Conservation (phyloP, 2,797 vertebrate genomes). For the Linurgus olivaceus region DNA sequence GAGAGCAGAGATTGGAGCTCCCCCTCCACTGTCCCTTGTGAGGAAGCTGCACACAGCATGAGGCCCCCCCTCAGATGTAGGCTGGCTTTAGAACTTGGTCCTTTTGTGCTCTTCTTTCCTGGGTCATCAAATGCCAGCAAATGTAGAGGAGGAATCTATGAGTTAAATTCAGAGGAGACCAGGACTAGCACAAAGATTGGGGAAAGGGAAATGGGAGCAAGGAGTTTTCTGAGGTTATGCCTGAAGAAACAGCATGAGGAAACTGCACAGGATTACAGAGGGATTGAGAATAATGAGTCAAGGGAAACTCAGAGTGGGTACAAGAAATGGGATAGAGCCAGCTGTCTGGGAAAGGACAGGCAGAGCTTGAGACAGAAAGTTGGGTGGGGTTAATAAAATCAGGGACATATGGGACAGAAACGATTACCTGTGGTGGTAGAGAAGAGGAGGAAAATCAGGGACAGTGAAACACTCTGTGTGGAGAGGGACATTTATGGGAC, state of each 20-base stretch:
- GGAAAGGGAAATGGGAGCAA: not conserved
- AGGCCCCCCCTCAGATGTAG: not conserved
- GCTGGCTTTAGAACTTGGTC: not conserved
- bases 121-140: not conserved
- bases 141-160: not conserved
- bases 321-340: rapidly evolving
- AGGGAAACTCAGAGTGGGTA: not conserved
- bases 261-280: not conserved
- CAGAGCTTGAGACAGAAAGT: not conserved
- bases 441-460: not conserved
- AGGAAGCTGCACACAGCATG: not conserved
- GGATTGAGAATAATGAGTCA: not conserved
- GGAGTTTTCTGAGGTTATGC: not conserved
- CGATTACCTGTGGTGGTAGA: not conserved
- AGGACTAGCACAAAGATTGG: not conserved
- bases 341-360: not conserved
- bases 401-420: not conserved
- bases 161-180: not conserved
- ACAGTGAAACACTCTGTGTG: not conserved
- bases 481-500: not conserved
- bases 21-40: not conserved
- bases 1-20: not conserved
- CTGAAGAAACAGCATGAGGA: not conserved
- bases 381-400: not conserved
- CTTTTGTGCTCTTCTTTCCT: not conserved